phyloP scores from a whole-genome alignment of 2,888 invertebrate species.

The Nomada flava region DNA sequence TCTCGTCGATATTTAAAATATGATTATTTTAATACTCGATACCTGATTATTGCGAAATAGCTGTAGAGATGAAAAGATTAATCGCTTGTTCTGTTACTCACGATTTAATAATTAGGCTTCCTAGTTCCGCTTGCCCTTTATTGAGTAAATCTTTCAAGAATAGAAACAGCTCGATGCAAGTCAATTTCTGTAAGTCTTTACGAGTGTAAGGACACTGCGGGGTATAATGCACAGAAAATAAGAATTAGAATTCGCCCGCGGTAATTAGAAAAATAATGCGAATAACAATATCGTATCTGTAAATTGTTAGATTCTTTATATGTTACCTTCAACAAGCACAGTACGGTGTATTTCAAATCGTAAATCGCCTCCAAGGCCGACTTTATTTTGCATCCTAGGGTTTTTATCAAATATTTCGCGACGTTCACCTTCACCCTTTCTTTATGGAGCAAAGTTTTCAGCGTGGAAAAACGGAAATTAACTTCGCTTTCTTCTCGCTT shows the following conservation, averaged over 20 bases:
- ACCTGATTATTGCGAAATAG: not conserved
- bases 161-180: constrained; percentile 59
- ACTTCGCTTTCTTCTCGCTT: not conserved
- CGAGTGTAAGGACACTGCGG: constrained; percentile 17
- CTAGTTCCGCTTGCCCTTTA: constrained; percentile 40
- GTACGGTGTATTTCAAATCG: constrained; percentile 72
- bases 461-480: constrained; percentile 41
- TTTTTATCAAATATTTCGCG: constrained; percentile 52
- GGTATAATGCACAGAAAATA: not conserved
- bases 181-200: constrained; percentile 61
- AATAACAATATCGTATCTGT: no score
- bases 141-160: constrained; percentile 61
- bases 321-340: constrained; percentile 72
- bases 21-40: constrained; percentile 5
- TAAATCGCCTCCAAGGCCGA: constrained; percentile 64
- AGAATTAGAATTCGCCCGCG: not conserved
- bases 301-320: no score
- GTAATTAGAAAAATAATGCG: no score
- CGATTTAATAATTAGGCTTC: constrained; percentile 45
- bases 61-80: not conserved
- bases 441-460: constrained; percentile 69
- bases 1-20: not conserved
- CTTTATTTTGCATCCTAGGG: constrained; percentile 56
- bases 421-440: constrained; percentile 64
- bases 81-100: constrained; percentile 30